Conservation (phyloP, 2,888 invertebrate species). For the Acleris cristana region DNA sequence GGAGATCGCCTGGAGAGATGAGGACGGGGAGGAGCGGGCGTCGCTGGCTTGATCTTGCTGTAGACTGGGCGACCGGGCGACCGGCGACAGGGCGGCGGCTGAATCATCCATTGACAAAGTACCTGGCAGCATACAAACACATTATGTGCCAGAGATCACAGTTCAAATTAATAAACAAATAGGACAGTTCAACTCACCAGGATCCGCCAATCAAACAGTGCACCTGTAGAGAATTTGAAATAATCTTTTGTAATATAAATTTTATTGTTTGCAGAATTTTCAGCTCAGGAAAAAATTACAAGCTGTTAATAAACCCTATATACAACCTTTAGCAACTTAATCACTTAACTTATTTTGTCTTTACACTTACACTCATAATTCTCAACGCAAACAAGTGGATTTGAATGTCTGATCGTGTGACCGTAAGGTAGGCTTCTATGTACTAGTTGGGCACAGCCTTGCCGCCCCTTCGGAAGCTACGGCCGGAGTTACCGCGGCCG, state of each 20-base stretch:
- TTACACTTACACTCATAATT: slow-evolving; percentile 65
- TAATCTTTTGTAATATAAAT: slow-evolving; percentile 64
- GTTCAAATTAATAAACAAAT: slow-evolving; percentile 51
- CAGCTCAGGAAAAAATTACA: slow-evolving; percentile 71
- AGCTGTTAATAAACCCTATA: slow-evolving; percentile 75
- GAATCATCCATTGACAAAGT: slow-evolving; percentile 47
- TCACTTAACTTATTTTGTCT: slow-evolving; percentile 60
- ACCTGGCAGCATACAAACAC: slow-evolving; percentile 63
- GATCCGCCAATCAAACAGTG: slow-evolving; percentile 43
- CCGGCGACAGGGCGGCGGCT: slow-evolving; percentile 11
- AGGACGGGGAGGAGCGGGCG: not conserved
- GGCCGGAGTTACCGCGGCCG: slow-evolving; percentile 61
- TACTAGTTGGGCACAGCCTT: slow-evolving; percentile 68
- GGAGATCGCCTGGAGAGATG: slow-evolving; percentile 16
- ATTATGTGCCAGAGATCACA: slow-evolving; percentile 48
- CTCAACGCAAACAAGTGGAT: slow-evolving; percentile 54
- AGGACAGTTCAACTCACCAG: slow-evolving; percentile 73
- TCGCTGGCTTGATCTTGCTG: slow-evolving; percentile 13
- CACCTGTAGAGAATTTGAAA: slow-evolving; percentile 55
- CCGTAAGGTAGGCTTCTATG: slow-evolving; percentile 42
- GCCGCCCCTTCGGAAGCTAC: slow-evolving; percentile 72
- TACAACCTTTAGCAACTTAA: slow-evolving; percentile 72
- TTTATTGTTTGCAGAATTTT: slow-evolving; percentile 64
- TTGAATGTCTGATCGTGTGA: slow-evolving; percentile 56
- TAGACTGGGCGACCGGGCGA: slow-evolving; percentile 9